Base-by-base conservation (phyloP, 2,888 invertebrate species). In the Erebia palarica region DNA sequence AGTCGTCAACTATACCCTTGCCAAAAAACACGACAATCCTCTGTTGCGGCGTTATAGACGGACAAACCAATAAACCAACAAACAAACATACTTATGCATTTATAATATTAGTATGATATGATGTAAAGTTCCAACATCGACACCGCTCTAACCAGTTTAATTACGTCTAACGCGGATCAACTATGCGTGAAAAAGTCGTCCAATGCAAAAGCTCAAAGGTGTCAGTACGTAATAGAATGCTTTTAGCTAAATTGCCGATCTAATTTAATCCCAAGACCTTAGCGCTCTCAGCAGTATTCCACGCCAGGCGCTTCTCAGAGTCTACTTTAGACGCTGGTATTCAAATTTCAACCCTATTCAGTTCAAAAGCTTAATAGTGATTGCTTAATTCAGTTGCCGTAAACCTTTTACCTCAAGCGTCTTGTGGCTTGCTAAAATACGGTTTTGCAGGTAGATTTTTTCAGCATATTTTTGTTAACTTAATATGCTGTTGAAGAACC, bases 321-420 rank as follows among this genome's bases (percentile, higher is more conserved):
- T 27, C 13, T 61, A 68, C 27, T 61, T 53, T 14, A 53, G 60
- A 53, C 68, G 60, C 49, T 13, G 69, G 69, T 53, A 69, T 67
- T 69, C 67, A 73, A 73, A 73, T 67, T 69, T 64, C 59, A 66
- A 66, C 61, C 60, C 49, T 64, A 71, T 65, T 57, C 68, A 65
- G 66, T 65, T 71, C 70, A 59, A 65, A 47, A 69, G 69, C 68
- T 69, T 64, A 74, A 71, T 71, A 65, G 69, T 71, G 68, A 69
- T 71, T 69, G 71, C 71, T 71, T 75, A 69, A 73, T 71, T 69
- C 67, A 75, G 65, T 53, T 42, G 53, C 42, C 36, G 55, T 53
- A 42, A 65, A 47, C 21, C 53, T 65, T 65, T 65, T 13, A 11
- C 49, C 49, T 14, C 13, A 18, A 21, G 49, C 49, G 18, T 63